phyloP scores from a whole-genome alignment of 2,888 invertebrate species.

The Norana najaformis region DNA sequence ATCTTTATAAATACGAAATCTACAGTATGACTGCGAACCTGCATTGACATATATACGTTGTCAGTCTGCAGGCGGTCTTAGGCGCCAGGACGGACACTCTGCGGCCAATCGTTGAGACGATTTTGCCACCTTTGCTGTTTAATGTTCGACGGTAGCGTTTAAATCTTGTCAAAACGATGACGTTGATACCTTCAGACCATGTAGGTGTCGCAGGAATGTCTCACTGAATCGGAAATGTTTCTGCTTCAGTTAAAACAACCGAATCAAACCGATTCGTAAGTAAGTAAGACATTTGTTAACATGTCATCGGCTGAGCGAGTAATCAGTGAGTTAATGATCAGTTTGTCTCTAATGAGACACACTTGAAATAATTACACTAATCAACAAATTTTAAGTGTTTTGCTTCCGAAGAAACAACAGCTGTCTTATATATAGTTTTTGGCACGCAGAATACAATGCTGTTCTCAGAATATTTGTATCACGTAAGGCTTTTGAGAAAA shows the following conservation, averaged over 20 bases:
- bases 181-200: conserved; percentile 18
- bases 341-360: no score
- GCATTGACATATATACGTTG: neutral
- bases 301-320: no score
- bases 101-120: neutral
- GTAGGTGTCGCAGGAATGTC: neutral
- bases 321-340: no score
- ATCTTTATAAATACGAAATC: no score
- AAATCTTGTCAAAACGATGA: conserved; percentile 22
- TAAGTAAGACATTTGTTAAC: no score
- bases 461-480: no score
- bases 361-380: neutral
- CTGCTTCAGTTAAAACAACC: neutral
- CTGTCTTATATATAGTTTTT: no score
- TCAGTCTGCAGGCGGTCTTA: conserved; percentile 25
- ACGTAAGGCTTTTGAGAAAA: no score
- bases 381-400: no score
- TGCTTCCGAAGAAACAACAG: no score
- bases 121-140: conserved; percentile 25
- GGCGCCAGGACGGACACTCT: neutral
- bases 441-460: no score
- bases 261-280: neutral
- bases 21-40: neutral
- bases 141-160: conserved; percentile 9
- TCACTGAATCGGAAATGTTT: conserved; percentile 14